Evolutionary conservation across 2,888 invertebrate genomes (phyloP).

Genomic region (Yponomeuta plumbellus): DNA sequence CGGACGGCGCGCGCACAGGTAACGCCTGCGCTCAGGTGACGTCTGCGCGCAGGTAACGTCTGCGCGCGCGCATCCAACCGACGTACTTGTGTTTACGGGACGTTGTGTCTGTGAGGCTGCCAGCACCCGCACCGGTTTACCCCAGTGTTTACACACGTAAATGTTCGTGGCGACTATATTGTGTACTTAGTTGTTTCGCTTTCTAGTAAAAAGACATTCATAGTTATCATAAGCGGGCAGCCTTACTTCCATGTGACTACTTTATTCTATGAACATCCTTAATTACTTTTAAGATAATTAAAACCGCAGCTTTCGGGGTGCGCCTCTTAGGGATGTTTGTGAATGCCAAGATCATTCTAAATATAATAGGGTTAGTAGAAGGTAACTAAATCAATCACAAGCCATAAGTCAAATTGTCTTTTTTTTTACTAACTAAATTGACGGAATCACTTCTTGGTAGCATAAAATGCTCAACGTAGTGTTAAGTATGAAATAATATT

Average conservation of each 20-base stretch:
- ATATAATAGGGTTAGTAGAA: too few species aligned
- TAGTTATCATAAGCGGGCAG: slow-evolving; percentile 4
- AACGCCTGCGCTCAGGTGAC: too few species aligned
- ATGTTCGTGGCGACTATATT: not conserved
- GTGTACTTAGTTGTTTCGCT: not conserved
- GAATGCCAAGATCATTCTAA: too few species aligned
- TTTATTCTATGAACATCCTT: slow-evolving; percentile 17
- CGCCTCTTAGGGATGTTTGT: too few species aligned
- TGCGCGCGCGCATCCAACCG: slow-evolving; percentile 19
- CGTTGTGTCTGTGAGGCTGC: slow-evolving; percentile 1
- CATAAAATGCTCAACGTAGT: slow-evolving; percentile 18
- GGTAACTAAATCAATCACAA: too few species aligned
- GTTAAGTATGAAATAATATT: slow-evolving; percentile 15
- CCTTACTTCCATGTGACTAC: slow-evolving; percentile 22
- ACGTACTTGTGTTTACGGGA: not conserved
- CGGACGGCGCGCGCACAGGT: slow-evolving; percentile 26
- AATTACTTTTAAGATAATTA: slow-evolving; percentile 16
- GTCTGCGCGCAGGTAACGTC: slow-evolving; percentile 36
- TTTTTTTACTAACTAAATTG: not conserved
- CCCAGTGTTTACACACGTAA: not conserved
- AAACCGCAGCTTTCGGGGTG: too few species aligned
- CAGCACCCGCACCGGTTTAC: not conserved
- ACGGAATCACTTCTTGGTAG: not conserved
- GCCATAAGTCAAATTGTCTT: not conserved
- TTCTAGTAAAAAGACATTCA: not conserved